Evolutionary conservation across 2,113 vertebrate species (phyloP).

Genomic region (Antigone vipio): DNA sequence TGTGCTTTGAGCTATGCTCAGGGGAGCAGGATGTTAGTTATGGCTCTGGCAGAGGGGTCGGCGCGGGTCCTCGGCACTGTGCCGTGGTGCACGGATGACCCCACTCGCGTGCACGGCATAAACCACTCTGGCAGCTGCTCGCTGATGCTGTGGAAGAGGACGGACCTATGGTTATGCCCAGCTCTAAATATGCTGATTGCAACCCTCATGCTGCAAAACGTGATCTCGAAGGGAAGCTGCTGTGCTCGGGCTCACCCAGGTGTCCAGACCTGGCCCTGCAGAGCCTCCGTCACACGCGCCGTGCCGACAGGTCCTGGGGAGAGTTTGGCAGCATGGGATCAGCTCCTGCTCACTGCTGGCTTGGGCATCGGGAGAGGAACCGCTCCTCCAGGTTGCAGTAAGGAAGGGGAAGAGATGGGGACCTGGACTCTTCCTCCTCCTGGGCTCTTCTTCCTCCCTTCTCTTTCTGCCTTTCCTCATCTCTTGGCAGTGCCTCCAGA

Average conservation of each 20-base stretch:
- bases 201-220: not conserved
- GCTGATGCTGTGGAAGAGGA: not conserved
- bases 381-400: fast-evolving
- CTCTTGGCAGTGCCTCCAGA: not conserved
- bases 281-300: fast-evolving
- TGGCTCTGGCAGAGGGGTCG: not conserved
- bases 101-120: fast-evolving
- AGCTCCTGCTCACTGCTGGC: fast-evolving
- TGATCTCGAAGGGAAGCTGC: fast-evolving
- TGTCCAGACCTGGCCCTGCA: not conserved
- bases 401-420: not conserved
- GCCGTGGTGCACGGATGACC: not conserved
- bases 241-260: not conserved
- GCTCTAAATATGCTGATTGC: fast-evolving
- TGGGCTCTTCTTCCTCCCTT: not conserved
- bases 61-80: fast-evolving
- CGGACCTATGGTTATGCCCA: fast-evolving
- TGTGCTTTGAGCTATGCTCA: not conserved
- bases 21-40: fast-evolving
- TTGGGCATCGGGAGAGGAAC: not conserved
- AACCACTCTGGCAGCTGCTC: not conserved
- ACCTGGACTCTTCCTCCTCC: not conserved
- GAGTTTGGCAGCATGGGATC: fast-evolving
- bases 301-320: not conserved
- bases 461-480: not conserved